Base-by-base conservation (phyloP, 2,113 vertebrate species). In the Chitala chitala region DNA sequence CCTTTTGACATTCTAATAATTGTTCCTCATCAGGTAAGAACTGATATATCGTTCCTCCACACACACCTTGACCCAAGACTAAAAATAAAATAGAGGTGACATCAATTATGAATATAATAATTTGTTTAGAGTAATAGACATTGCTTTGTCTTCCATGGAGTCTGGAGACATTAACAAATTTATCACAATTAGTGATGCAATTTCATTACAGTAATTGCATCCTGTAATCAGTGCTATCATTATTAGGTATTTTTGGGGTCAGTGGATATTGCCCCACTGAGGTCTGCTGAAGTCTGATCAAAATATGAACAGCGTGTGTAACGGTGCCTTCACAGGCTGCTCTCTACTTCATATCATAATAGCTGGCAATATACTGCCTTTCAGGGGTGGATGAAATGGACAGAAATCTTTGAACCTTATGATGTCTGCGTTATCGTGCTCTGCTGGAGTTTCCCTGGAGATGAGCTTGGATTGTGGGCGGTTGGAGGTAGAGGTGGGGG, bases 221-320 rank as follows among this genome's bases (percentile, higher is more conserved):
- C 65, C 75, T 69, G 70, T 78, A 76, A 76, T 74, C 77, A 77
- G 70, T 64, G 74, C 46, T 74, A 78, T 71, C 70, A 81, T 70
- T 61, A n/a, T n/a, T 13, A 53, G 68, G 29, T 71, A 78, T 76
- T 74, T 40, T 31, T 50, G 44, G 65, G 51, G 48, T 55, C 59
- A 48, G 53, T 68, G 50, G n/a, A 58, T 38, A 63, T 2, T 56
- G 2, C 13, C n/a, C 15, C 20, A 5, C 56, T 64, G 15, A 50
- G 26, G 17, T 17, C 29, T 51, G 26, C 26, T n/a, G n/a, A n/a
- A n/a, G n/a, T 51, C 22, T 20, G 29, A 33, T 13, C 4, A 8
- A 59, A 31, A 29, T 29, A 10, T 15, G 17, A 33, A 31, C 6
- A 13, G 12, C 51, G 29, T 63, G 33, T 38, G 59, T 46, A 4